Evolutionary conservation across 1,140 invertebrate species (phyloP).

Genomic region (Wasmannia auropunctata): DNA sequence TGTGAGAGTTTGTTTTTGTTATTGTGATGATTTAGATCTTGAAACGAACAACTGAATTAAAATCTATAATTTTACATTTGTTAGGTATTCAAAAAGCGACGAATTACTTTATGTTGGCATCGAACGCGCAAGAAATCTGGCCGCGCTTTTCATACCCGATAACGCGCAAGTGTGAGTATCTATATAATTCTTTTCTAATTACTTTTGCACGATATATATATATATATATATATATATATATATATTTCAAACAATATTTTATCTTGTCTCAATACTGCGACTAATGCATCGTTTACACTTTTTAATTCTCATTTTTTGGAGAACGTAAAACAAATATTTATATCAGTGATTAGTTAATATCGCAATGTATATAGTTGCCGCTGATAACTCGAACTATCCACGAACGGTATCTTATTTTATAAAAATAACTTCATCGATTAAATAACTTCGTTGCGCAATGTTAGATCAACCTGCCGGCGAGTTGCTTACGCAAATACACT

Average conservation of each 20-base stretch:
- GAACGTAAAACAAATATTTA: neutral
- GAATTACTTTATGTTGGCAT: constrained; percentile 94
- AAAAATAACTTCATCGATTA: constrained; percentile 31
- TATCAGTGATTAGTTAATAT: constrained; percentile 5
- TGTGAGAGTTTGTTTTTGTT: neutral
- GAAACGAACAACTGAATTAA: constrained; percentile 36
- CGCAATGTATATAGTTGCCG: neutral
- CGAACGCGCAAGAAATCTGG: constrained; percentile 94
- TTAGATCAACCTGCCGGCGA: constrained; percentile 5
- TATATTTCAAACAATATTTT: neutral
- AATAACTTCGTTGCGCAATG: constrained; percentile 10
- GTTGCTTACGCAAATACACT: constrained; percentile 25
- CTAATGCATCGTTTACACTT: neutral
- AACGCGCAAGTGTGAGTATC: constrained; percentile 91
- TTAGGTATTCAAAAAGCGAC: constrained; percentile 93
- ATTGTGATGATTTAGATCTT: neutral
- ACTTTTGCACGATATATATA: neutral
- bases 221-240: no score
- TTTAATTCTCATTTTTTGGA: neutral
- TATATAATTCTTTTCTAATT: constrained; percentile 17
- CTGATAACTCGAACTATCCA: neutral
- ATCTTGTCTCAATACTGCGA: neutral
- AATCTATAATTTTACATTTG: constrained; percentile 57
- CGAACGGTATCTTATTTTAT: neutral
- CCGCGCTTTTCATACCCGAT: constrained; percentile 92